Conservation (phyloP, 2,888 invertebrate genomes). For the Sinopyrophorus schimmeli region DNA sequence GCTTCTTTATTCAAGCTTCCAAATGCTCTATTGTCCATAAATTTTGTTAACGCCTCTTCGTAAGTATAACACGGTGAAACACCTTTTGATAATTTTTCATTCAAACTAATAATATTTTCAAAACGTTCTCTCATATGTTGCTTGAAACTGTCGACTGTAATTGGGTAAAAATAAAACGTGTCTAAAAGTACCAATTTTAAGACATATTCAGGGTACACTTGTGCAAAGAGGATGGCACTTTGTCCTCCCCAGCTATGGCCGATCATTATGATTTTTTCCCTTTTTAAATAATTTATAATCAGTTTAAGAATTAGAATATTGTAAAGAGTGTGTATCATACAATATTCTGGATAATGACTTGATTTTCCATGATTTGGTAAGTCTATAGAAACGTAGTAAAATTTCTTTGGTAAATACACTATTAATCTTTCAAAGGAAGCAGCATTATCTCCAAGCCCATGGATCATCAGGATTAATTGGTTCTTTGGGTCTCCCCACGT, state of each 20-base stretch:
- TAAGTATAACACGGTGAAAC: slow-evolving; percentile 51
- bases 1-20: slow-evolving; percentile 53
- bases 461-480: slow-evolving; percentile 61
- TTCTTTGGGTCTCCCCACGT: slow-evolving; percentile 63
- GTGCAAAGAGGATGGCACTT: slow-evolving; percentile 50
- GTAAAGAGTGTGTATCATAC: slow-evolving; percentile 54
- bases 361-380: slow-evolving; percentile 66
- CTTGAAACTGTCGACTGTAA: slow-evolving; percentile 39
- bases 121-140: slow-evolving; percentile 48
- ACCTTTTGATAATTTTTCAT: slow-evolving; percentile 37
- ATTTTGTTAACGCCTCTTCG: slow-evolving; percentile 57
- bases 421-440: slow-evolving; percentile 63
- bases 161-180: slow-evolving; percentile 44
- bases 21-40: slow-evolving; percentile 53
- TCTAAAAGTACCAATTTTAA: slow-evolving; percentile 56
- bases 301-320: slow-evolving; percentile 50
- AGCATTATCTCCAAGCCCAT: slow-evolving; percentile 64
- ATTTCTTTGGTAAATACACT: slow-evolving; percentile 56
- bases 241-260: slow-evolving; percentile 59
- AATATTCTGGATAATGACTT: slow-evolving; percentile 55
- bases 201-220: slow-evolving; percentile 54
- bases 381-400: slow-evolving; percentile 58
- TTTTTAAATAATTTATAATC: slow-evolving; percentile 44
- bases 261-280: slow-evolving; percentile 46
- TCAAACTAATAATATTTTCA: slow-evolving; percentile 48